phyloP scores from a whole-genome alignment of 2,113 vertebrate genomes.

The Balaenoptera acutorostrata region DNA sequence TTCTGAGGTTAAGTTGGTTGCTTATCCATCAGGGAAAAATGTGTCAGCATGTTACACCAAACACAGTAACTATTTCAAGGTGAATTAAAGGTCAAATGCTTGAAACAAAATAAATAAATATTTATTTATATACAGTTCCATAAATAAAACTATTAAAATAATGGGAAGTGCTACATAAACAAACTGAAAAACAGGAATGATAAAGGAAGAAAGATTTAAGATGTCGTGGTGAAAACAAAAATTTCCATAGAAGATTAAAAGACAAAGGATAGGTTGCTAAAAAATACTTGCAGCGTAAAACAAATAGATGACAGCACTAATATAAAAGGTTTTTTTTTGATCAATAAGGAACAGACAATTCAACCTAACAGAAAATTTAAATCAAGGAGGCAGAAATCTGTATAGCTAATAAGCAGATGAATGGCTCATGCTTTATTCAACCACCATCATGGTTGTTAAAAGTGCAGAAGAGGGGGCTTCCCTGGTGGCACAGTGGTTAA shows the following conservation, averaged over 20 bases:
- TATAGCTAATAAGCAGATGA: background rate
- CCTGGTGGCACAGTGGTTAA: no score
- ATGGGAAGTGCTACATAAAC: background rate
- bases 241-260: background rate
- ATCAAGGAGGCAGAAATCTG: background rate
- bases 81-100: background rate
- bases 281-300: background rate
- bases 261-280: background rate
- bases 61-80: background rate
- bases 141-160: background rate
- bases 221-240: background rate
- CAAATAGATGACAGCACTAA: background rate
- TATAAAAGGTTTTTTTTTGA: background rate
- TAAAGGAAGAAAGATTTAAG: background rate
- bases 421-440: background rate
- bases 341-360: background rate
- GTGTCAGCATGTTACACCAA: background rate
- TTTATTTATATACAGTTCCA: no score
- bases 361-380: background rate
- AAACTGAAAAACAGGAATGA: background rate
- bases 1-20: background rate
- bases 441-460: no score
- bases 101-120: background rate
- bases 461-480: background rate
- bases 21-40: background rate